Base-by-base conservation (phyloP, 35 echinoderm and acorn worm species). In the Eucidaris tribuloides region DNA sequence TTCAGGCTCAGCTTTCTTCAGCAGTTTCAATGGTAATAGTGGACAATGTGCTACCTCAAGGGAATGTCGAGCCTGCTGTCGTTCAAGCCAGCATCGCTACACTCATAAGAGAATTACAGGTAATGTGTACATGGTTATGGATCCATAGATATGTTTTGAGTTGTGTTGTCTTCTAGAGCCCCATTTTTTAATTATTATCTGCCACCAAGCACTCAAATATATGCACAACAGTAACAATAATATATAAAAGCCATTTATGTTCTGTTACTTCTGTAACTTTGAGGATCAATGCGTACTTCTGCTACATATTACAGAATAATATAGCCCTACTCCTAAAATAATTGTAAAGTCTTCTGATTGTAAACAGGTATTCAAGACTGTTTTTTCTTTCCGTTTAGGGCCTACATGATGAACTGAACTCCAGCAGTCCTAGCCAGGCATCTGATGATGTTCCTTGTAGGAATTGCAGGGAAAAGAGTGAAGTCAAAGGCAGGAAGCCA, bases 31-130 rank as follows among this genome's bases (percentile, higher is more conserved):
- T 74, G 68, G 68, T 74, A 36, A 74, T 74, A 41, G 68, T 42
- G 19, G 68, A 74, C 22, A 74, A 22, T 74, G n/a, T 6, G 18
- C 22, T 74, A 7, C n/a, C 68, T 5, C 35, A 74, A 42, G 9
- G 38, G 29, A 36, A 74, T 74, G 68, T 74, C 34, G 44, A 74
- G 20, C 68, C 41, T 15, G 9, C 68, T 25, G n/a, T 74, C 28
- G 35, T 74, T 2, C 34, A 74, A n/a, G 44, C 22, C 23, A 44
- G 68, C 24, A 22, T 74, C 35, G 38, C 68, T 0, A 2, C 44
- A 11, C 68, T 74, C 68, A 42, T 74, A 41, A 33, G 44, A 74
- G 68, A 74, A n/a, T 44, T 74, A 25, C 68, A 74, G 68, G 68
- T 74, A 74, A 44, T 61, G 17, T 29, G 6, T 19, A 64, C 61